phyloP scores from a whole-genome alignment of 2,797 vertebrate species.

The Gymnoscopelus braueri region DNA sequence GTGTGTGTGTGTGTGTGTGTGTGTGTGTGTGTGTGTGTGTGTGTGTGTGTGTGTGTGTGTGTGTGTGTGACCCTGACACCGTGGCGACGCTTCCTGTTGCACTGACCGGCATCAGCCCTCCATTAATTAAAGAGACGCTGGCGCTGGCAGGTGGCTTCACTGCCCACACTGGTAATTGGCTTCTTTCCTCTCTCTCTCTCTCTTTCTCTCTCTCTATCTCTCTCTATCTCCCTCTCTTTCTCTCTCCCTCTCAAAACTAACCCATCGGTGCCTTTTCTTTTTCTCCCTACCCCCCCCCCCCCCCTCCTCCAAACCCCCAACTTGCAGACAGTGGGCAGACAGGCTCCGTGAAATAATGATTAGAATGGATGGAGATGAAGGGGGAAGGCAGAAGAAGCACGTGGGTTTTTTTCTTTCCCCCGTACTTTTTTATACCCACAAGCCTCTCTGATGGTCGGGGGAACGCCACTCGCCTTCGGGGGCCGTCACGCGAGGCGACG shows the following conservation, averaged over 20 bases:
- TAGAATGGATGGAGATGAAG: slow-evolving; percentile 86
- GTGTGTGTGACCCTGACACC: slow-evolving; percentile 86
- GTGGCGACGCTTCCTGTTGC: slow-evolving; percentile 90
- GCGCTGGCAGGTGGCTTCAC: slow-evolving; percentile 95
- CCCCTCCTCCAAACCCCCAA: slow-evolving; percentile 81
- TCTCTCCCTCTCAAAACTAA: slow-evolving; percentile 69
- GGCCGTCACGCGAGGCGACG: slow-evolving; percentile 69
- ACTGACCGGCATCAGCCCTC: slow-evolving; percentile 93
- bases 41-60: slow-evolving; percentile 62
- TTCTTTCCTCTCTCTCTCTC: slow-evolving; percentile 87
- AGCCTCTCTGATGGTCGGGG: slow-evolving; percentile 86
- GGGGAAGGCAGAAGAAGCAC: slow-evolving; percentile 63
- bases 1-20: slow-evolving; percentile 24
- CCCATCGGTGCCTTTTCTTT: slow-evolving; percentile 84
- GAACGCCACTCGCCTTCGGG: slow-evolving; percentile 77
- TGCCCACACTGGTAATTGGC: slow-evolving; percentile 95
- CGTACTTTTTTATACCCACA: slow-evolving; percentile 63
- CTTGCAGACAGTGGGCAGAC: slow-evolving; percentile 92
- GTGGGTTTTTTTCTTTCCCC: slow-evolving; percentile 55
- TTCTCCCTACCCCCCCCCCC: slow-evolving; percentile 80
- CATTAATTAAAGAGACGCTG: slow-evolving; percentile 95
- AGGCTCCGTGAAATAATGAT: slow-evolving; percentile 97
- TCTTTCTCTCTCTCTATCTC: slow-evolving; percentile 14
- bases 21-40: background rate
- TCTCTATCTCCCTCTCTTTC: background rate